Conservation (phyloP, 2,888 invertebrate genomes). For the Papilio protenor region DNA sequence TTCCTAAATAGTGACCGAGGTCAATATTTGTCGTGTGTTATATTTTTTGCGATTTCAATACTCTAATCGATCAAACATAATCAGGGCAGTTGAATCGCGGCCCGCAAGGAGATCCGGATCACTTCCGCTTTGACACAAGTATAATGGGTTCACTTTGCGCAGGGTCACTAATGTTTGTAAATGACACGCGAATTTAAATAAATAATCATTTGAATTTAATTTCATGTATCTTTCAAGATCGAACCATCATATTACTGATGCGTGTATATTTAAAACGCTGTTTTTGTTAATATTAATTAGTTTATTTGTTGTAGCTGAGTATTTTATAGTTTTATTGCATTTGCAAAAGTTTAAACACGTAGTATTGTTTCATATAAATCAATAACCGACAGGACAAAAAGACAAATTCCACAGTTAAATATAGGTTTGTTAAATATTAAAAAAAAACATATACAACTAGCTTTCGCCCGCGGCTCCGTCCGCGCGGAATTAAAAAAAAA, state of each 20-base stretch:
- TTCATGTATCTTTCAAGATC: not conserved
- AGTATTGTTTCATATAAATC: too few relatives aligned
- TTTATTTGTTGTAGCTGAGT: not conserved
- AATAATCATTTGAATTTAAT: not conserved
- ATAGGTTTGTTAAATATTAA: too few relatives aligned
- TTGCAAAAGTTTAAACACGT: too few relatives aligned
- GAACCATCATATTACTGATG: not conserved
- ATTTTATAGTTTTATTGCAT: too few relatives aligned
- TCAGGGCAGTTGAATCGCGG: not conserved
- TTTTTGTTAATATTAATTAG: not conserved
- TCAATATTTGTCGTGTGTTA: too few relatives aligned
- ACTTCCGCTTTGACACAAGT: slow-evolving; percentile 7
- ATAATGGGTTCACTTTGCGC: not conserved
- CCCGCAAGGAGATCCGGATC: slow-evolving; percentile 11
- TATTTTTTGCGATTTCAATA: not conserved
- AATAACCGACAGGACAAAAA: too few relatives aligned
- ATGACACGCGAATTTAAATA: not conserved
- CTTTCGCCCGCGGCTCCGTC: too few relatives aligned
- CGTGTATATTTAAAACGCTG: not conserved
- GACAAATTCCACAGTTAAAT: too few relatives aligned
- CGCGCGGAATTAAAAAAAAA: too few relatives aligned
- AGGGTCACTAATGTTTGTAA: not conserved
- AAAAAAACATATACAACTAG: too few relatives aligned
- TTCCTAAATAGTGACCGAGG: not conserved
- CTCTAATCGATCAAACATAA: slow-evolving; percentile 11